Conservation (phyloP, 53 echinoderm and acorn worm species). For the Paelopatides confundens region DNA sequence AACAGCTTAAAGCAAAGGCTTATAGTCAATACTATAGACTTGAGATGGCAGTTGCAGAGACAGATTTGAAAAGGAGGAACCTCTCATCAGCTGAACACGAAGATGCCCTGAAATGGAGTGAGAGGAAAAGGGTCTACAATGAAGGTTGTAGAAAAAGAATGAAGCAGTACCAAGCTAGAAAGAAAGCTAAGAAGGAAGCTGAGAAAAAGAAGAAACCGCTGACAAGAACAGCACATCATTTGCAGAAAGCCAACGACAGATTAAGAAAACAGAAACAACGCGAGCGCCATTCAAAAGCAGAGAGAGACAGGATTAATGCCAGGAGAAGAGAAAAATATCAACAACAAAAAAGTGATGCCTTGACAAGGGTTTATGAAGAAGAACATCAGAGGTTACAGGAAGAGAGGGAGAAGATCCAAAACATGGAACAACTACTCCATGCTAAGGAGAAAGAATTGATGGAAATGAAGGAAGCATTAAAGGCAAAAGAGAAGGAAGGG, state of each 20-base stretch:
- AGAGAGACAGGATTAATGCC: conserved; percentile 29
- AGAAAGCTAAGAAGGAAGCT: conserved; percentile 22
- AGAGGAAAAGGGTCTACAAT: conserved; percentile 61
- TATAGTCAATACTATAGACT: conserved; percentile 57
- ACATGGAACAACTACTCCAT: no score
- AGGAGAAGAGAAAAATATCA: conserved; percentile 59
- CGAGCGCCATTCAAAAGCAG: conserved; percentile 11
- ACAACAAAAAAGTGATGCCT: background rate
- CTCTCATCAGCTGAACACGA: conserved; percentile 47
- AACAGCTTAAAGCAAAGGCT: conserved; percentile 19
- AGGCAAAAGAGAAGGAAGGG: background rate
- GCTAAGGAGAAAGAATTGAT: conserved; percentile 21
- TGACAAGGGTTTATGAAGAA: background rate
- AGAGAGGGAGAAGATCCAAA: background rate
- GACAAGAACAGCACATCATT: conserved; percentile 49
- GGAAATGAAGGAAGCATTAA: background rate
- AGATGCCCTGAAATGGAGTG: conserved; percentile 60
- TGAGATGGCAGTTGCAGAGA: conserved; percentile 47
- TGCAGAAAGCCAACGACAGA: conserved; percentile 53
- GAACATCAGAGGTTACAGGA: background rate
- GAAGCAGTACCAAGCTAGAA: conserved; percentile 42
- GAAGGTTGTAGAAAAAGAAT: conserved; percentile 50
- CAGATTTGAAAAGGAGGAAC: conserved; percentile 63
- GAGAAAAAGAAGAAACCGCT: conserved; percentile 38
- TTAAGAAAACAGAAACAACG: conserved; percentile 51